A percentile compares a stretch with the other conserved stretches of the same genome.
These are phyloP conservation scores for Charadrius vociferus DNA, from an alignment of 2,113 vertebrate genomes.

Conservation along the genomic window DNA sequence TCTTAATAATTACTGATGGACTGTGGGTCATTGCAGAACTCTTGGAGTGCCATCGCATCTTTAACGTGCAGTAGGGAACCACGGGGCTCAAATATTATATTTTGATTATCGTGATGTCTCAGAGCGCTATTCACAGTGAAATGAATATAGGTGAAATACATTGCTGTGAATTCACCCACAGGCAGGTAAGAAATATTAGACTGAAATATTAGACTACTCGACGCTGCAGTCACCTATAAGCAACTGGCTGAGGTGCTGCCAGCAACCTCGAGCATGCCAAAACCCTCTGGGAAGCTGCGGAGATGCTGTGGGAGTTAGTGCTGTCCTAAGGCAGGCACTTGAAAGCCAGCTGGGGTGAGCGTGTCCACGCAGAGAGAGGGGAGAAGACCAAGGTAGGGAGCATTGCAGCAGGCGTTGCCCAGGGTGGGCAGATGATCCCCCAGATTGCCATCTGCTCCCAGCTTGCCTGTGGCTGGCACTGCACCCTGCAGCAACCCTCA, in stretches of 20 bases:
- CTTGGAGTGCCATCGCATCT: background rate
- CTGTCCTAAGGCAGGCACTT: background rate
- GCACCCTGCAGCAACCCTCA: background rate
- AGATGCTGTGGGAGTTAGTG: background rate
- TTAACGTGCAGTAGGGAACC: background rate
- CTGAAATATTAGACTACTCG: background rate
- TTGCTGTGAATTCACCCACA: background rate
- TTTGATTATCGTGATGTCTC: background rate
- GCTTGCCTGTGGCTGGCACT: background rate
- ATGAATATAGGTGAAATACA: background rate
- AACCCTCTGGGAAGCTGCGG: background rate
- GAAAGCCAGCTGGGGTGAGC: background rate
- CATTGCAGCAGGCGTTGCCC: background rate
- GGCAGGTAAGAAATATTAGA: background rate
- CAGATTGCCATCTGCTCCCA: background rate
- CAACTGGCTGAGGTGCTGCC: background rate
- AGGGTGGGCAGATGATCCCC: background rate
- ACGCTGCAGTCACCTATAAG: background rate
- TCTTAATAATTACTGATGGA: background rate
- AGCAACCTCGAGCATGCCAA: background rate
- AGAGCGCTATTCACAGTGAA: background rate
- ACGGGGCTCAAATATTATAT: too few species aligned
- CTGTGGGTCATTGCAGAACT: background rate
- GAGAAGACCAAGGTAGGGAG: background rate
- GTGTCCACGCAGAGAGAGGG: background rate